Evolutionary conservation across 2,113 vertebrate genomes (phyloP).

Genomic region (Mastomys natalensis): DNA sequence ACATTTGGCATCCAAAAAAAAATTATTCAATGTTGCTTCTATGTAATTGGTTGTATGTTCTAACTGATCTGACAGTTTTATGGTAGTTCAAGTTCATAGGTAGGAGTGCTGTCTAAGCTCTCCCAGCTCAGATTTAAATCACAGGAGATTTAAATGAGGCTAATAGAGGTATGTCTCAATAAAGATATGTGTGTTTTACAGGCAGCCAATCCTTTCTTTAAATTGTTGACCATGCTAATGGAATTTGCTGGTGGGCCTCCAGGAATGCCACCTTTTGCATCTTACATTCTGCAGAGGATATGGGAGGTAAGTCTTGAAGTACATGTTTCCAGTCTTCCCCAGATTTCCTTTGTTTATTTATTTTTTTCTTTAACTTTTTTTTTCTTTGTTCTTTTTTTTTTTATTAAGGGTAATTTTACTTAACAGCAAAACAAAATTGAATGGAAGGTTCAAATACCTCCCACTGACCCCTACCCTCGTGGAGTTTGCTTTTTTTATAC

Average conservation of each 20-base stretch:
- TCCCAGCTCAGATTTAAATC: not conserved
- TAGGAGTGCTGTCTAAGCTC: not conserved
- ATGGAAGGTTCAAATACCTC: not conserved
- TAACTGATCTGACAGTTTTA: not conserved
- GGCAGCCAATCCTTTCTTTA: slow-evolving; percentile 99
- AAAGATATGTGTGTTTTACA: slow-evolving; percentile 79
- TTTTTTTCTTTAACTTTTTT: not conserved
- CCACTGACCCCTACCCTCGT: not conserved
- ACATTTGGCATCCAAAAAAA: not conserved
- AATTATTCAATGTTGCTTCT: not conserved
- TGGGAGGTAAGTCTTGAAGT: slow-evolving; percentile 93
- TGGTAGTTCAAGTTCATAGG: not conserved
- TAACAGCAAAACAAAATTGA: not conserved
- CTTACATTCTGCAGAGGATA: slow-evolving; percentile 99
- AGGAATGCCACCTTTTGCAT: slow-evolving; percentile 98
- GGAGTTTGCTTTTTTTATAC: slow-evolving; percentile 41
- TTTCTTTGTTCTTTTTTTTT: too few relatives aligned
- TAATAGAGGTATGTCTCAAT: not conserved
- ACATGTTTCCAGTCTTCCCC: slow-evolving; percentile 42
- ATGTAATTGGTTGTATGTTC: not conserved
- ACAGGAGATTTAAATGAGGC: slow-evolving; percentile 45
- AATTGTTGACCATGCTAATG: slow-evolving; percentile 99
- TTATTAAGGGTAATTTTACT: not conserved
- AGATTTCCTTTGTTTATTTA: not conserved
- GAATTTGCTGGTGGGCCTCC: slow-evolving; percentile 98